Evolutionary conservation across 2,888 invertebrate genomes (phyloP), one percentile per base, ranked within the genome.

Genomic region (Limnephilus lunatus): DNA sequence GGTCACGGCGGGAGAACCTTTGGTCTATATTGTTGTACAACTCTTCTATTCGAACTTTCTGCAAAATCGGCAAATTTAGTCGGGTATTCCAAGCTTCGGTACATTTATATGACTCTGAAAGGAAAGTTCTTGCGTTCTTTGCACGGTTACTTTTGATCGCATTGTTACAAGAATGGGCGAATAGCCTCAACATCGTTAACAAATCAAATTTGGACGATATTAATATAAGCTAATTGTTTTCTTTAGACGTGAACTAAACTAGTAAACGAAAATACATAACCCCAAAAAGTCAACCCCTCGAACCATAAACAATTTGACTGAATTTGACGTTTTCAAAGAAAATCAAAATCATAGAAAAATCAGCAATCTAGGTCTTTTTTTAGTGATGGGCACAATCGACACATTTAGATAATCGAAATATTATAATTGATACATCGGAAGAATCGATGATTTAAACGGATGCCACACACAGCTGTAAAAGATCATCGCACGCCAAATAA

Each of bases 81-180:
- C 98, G 96, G 83, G 95, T 95, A 93, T 97, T 96, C 98, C 98
- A 98, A 92, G 96, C 96, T 93, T 97, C 97, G 85, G 96, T 95
- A 94, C 98, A 98, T 94, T 96, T 96, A 94, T 98, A 98, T 30
- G 97, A 97, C 94, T 97, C 97, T 0, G 98, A 97, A 81, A 98
- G 95, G 95, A 97, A 97, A 48, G 95, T 96, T 94, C 97, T 93
- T 35, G 39, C 48, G n/a, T 53, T 85, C 15, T 81, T 68, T 35
- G 80, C 35, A 25, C 30, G n/a, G 44, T 19, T 15, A 90, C 31
- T 35, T 35, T 90, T 86, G 48, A 86, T 25, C 19, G 39, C 39
- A 35, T 81, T 81, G 86, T 68, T 31, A 81, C 87, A 81, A 31
- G 31, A 86, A 39, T n/a, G 87, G 19, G 91, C 39, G 39, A 91